Conservation (phyloP, 2,888 invertebrate genomes). For the Archips xylosteana region DNA sequence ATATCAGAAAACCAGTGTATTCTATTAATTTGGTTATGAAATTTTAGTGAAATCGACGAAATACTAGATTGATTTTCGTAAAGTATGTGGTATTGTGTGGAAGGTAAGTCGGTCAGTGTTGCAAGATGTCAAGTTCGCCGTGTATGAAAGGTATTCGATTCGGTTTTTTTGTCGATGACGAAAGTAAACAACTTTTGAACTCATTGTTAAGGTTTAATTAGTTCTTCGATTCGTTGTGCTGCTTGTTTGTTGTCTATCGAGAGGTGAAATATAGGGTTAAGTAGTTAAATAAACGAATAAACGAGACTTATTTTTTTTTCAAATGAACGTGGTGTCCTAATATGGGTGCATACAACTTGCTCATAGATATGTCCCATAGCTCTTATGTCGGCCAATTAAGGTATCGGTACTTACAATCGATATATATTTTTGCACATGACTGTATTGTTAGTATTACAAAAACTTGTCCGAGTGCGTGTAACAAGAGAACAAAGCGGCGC, state of each 20-base stretch:
- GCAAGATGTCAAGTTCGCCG: conserved; percentile 44
- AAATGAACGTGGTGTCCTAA: no score
- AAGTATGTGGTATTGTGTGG: conserved; percentile 44
- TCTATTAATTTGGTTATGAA: conserved; percentile 45
- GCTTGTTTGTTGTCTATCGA: not conserved
- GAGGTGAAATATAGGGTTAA: not conserved
- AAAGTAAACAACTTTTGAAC: conserved; percentile 26
- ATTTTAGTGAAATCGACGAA: conserved; percentile 46
- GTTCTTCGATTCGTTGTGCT: conserved; percentile 5
- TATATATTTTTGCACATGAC: no score
- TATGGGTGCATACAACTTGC: no score
- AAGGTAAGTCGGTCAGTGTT: conserved; percentile 17
- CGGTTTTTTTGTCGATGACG: conserved; percentile 27
- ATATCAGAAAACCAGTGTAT: conserved; percentile 40
- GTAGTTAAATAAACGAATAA: no score
- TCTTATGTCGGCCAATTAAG: no score
- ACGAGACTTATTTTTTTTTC: no score
- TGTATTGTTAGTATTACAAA: no score
- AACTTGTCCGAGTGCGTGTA: no score
- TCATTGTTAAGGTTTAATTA: conserved; percentile 40
- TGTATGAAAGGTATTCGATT: conserved; percentile 34
- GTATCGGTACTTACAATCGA: no score
- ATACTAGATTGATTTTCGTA: conserved; percentile 46
- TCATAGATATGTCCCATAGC: no score
- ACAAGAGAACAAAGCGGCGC: no score